phyloP scores from a whole-genome alignment of 2,113 vertebrate species.

The Theristicus caerulescens region DNA sequence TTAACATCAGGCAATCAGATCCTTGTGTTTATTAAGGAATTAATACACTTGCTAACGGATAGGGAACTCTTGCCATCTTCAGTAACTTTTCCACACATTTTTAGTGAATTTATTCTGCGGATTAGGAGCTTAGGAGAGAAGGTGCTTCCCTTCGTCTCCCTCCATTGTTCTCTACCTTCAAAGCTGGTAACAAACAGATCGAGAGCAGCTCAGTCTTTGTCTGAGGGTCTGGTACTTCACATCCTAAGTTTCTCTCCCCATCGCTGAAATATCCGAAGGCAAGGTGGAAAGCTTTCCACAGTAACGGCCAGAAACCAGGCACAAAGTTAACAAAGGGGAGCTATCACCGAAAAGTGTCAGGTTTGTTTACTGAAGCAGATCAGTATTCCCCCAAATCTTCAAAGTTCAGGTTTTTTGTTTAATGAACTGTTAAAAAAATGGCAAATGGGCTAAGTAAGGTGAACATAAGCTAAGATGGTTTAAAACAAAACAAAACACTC shows the following conservation, averaged over 20 bases:
- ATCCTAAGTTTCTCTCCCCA: slow-evolving; percentile 35
- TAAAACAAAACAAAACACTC: neutral
- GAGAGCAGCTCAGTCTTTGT: slow-evolving; percentile 83
- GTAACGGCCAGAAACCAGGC: neutral
- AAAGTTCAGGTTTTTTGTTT: neutral
- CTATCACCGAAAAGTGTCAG: neutral
- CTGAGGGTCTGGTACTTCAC: slow-evolving; percentile 49
- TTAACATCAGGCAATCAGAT: neutral
- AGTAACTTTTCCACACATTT: slow-evolving; percentile 45
- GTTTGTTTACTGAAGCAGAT: neutral
- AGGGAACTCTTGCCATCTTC: neutral
- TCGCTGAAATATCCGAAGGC: neutral
- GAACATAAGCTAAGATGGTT: neutral
- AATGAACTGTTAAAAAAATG: neutral
- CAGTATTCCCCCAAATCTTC: neutral
- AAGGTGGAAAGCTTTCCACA: neutral
- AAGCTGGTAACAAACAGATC: slow-evolving; percentile 73
- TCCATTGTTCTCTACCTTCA: slow-evolving; percentile 81
- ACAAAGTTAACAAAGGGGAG: slow-evolving; percentile 55
- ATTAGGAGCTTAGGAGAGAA: neutral
- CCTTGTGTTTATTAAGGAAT: neutral
- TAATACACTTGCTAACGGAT: neutral
- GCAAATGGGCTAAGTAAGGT: neutral
- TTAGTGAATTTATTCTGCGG: neutral
- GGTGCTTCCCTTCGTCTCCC: neutral